Evolutionary conservation across 2,797 vertebrate genomes (phyloP).

Genomic region (Paratrypauchen microcephalus): DNA sequence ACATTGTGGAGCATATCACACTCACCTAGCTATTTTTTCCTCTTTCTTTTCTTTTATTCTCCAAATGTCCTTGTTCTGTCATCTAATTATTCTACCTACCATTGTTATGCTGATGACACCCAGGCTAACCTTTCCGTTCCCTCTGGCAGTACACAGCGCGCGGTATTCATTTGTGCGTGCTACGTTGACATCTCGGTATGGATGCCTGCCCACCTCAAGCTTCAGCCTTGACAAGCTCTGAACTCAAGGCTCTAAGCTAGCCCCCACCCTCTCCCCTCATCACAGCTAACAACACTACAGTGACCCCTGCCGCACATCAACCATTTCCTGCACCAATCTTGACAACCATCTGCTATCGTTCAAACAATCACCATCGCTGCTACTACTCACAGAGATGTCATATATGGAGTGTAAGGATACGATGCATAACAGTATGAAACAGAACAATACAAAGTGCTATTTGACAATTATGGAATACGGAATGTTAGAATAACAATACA

Average conservation of each 20-base stretch:
- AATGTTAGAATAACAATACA: too few species aligned
- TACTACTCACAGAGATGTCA: slow-evolving; percentile 12
- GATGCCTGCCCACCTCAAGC: slow-evolving; percentile 42
- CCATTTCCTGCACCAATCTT: slow-evolving; percentile 46
- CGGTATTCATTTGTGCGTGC: slow-evolving; percentile 52
- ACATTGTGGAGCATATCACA: slow-evolving; percentile 1
- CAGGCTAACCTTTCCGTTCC: slow-evolving; percentile 52
- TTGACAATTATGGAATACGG: slow-evolving; percentile 22
- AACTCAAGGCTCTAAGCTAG: slow-evolving; percentile 37
- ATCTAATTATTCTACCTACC: slow-evolving; percentile 44
- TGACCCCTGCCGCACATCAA: slow-evolving; percentile 59
- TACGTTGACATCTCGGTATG: slow-evolving; percentile 43
- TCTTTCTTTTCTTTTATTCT: slow-evolving; percentile 24
- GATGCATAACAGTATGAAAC: neutral
- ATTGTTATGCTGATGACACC: slow-evolving; percentile 53
- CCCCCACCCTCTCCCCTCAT: slow-evolving; percentile 45
- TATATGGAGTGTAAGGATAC: neutral
- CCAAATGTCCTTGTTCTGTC: slow-evolving; percentile 47
- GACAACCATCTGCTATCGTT: slow-evolving; percentile 57
- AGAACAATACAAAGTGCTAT: neutral
- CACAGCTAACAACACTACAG: slow-evolving; percentile 53
- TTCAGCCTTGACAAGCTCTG: slow-evolving; percentile 36
- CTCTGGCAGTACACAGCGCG: slow-evolving; percentile 39
- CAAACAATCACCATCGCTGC: slow-evolving; percentile 35
- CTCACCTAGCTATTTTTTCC: neutral